These are phyloP conservation scores for Cuculus canorus DNA, from an alignment of 2,797 vertebrate species.

Conservation along the genomic window DNA sequence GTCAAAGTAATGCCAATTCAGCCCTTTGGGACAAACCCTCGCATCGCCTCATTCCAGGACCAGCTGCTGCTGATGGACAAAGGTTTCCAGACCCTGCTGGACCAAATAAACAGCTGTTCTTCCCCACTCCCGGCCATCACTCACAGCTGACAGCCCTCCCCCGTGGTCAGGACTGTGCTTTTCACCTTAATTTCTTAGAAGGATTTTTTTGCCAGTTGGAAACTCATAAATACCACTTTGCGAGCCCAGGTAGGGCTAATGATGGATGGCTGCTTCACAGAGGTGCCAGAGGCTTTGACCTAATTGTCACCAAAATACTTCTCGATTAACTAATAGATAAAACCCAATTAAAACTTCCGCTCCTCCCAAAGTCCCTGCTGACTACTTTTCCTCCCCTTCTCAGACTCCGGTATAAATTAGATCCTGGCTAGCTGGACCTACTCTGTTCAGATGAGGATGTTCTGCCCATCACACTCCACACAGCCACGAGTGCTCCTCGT, in stretches of 20 bases:
- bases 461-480: neutral
- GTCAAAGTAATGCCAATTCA: accelerated
- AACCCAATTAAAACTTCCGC: constrained; percentile 59
- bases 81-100: neutral
- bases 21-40: neutral
- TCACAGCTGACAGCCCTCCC: constrained; percentile 51
- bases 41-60: accelerated
- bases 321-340: constrained; percentile 62
- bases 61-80: neutral
- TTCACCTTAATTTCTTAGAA: constrained; percentile 63
- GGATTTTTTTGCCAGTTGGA: constrained; percentile 28
- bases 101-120: constrained; percentile 53
- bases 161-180: neutral
- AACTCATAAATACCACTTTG: constrained; percentile 55
- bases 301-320: constrained; percentile 56
- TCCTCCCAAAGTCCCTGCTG: neutral
- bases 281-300: constrained; percentile 63
- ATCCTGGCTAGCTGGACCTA: neutral
- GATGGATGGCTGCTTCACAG: constrained; percentile 54
- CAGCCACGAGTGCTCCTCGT: neutral
- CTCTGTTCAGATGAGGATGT: neutral
- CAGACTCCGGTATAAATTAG: neutral
- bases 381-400: neutral
- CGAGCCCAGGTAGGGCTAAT: constrained; percentile 48
- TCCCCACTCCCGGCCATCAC: neutral